Evolutionary conservation across 2,888 invertebrate species (phyloP).

Genomic region (Drosophila bunnanda): DNA sequence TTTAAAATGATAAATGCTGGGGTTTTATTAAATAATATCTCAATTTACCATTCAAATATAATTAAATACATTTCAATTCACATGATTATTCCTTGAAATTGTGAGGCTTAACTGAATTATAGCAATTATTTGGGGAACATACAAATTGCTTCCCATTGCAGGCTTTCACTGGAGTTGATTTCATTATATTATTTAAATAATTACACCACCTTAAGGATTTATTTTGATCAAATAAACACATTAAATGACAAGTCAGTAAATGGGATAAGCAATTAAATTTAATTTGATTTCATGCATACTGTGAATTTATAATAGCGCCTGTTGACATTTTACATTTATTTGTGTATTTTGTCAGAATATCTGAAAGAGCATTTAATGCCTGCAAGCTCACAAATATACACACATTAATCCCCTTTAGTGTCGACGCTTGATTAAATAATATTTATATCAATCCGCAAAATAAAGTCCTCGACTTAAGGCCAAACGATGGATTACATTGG

Average conservation of each 20-base stretch:
- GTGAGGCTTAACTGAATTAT: conserved; percentile 16
- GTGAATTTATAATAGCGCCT: conserved; percentile 1
- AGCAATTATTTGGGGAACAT: conserved; percentile 10
- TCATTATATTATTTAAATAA: background rate
- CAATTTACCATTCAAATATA: conserved; percentile 5
- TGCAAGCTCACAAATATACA: background rate
- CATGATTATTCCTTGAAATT: background rate
- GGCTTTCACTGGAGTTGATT: background rate
- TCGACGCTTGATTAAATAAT: conserved; percentile 24
- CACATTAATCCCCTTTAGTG: conserved; percentile 12
- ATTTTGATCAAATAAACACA: conserved; percentile 3
- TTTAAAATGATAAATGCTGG: background rate
- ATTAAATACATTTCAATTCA: conserved; percentile 7
- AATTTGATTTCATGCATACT: conserved; percentile 17
- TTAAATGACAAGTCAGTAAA: background rate
- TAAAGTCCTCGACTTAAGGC: conserved; percentile 12
- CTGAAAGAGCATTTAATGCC: conserved; percentile 6
- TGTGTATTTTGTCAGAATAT: conserved; percentile 2
- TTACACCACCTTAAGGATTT: conserved; percentile 6
- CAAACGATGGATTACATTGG: conserved; percentile 16
- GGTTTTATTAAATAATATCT: background rate
- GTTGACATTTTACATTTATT: conserved; percentile 13
- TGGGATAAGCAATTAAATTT: conserved; percentile 7
- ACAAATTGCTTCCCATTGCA: background rate
- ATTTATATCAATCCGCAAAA: conserved; percentile 4